Percentiles rank a stretch among this genome's conserved stretches.
Conservation (phyloP, 2,797 vertebrate species). For the Liparis tanakae region DNA sequence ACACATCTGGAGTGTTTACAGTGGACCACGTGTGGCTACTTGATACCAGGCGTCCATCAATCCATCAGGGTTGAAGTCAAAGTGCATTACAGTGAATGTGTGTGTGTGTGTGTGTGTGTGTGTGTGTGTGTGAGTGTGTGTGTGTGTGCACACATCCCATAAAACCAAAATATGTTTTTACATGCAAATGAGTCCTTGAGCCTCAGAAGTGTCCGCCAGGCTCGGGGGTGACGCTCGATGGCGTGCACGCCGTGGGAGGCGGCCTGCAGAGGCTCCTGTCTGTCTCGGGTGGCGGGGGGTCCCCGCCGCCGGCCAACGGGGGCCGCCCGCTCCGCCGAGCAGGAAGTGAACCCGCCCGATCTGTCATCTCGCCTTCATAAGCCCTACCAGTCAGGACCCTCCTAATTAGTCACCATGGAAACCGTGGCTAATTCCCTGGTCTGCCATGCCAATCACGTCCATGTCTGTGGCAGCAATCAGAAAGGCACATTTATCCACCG, state of each 20-base stretch:
- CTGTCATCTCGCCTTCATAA: conserved; percentile 79
- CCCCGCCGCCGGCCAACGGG: conserved; percentile 51
- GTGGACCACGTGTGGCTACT: conserved; percentile 16
- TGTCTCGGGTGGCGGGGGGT: conserved; percentile 65
- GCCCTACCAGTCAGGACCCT: conserved; percentile 75
- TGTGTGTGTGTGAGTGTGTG: neutral
- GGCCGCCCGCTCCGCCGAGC: conserved; percentile 71
- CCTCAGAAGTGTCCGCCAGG: conserved; percentile 11
- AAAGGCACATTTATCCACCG: conserved; percentile 78
- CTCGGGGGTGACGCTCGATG: conserved; percentile 32
- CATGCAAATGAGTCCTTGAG: conserved; percentile 5
- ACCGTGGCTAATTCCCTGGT: conserved; percentile 76
- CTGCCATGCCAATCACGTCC: conserved; percentile 80
- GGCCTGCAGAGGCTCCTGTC: conserved; percentile 65
- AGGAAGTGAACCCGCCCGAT: conserved; percentile 72
- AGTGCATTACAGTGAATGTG: neutral
- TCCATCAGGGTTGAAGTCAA: conserved; percentile 14
- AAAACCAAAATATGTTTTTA: neutral
- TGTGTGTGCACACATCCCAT: neutral
- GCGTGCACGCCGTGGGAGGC: conserved; percentile 44
- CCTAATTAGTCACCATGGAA: conserved; percentile 82
- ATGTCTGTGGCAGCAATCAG: conserved; percentile 75
- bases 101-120: neutral
- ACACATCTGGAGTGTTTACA: conserved; percentile 7
- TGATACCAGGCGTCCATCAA: conserved; percentile 16